phyloP scores from a whole-genome alignment of 2,797 vertebrate species.

The Semotilus atromaculatus region DNA sequence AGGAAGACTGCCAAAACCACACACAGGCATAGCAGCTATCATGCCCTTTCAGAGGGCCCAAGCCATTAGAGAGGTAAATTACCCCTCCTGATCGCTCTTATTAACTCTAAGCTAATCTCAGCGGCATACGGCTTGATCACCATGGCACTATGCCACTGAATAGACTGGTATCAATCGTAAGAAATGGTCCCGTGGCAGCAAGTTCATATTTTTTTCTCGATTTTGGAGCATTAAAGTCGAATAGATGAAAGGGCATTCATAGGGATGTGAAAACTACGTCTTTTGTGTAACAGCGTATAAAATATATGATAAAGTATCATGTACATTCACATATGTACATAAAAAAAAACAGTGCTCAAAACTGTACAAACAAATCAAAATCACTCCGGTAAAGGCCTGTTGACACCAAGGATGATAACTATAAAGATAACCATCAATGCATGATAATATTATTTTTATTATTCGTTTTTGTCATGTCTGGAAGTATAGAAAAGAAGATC shows the following conservation, averaged over 20 bases:
- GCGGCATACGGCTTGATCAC: constrained; percentile 20
- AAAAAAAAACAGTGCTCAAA: not conserved
- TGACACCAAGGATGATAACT: not conserved
- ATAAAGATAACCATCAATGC: not conserved
- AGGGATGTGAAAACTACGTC: not conserved
- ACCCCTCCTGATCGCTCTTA: constrained; percentile 41
- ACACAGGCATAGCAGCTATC: constrained; percentile 24
- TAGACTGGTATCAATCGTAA: not conserved
- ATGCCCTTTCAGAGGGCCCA: constrained; percentile 36
- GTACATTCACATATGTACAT: not conserved
- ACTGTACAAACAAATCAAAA: not conserved
- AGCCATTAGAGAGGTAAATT: constrained; percentile 37
- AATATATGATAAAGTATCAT: not conserved
- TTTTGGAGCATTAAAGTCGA: not conserved
- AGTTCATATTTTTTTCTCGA: no score
- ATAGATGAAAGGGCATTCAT: not conserved
- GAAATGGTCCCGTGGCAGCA: not conserved
- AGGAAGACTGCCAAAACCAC: constrained; percentile 25
- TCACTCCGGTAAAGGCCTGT: not conserved
- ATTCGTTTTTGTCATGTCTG: not conserved
- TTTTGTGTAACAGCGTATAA: not conserved
- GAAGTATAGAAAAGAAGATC: not conserved
- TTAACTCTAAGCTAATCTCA: constrained; percentile 55
- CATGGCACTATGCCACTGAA: constrained; percentile 6
- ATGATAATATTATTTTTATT: not conserved